phyloP scores from a whole-genome alignment of 2,797 vertebrate genomes.

The Propithecus deckenii region DNA sequence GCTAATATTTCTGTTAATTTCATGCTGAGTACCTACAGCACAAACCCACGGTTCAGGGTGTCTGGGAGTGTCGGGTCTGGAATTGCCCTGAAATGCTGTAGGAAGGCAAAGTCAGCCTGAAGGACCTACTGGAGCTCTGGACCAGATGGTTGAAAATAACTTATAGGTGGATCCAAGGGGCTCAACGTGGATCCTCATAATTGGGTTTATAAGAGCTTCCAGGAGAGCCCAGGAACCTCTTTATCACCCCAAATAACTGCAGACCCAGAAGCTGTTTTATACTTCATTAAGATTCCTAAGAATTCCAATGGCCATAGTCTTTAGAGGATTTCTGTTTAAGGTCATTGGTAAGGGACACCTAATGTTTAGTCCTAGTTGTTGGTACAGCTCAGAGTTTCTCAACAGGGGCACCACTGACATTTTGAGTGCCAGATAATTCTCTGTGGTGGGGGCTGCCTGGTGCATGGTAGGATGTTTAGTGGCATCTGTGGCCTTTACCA shows the following conservation, averaged over 20 bases:
- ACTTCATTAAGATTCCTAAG: background rate
- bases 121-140: background rate
- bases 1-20: background rate
- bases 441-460: too few species aligned
- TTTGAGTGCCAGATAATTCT: background rate
- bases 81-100: background rate
- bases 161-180: background rate
- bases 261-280: background rate
- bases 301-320: background rate
- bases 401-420: background rate
- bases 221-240: background rate
- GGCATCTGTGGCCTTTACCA: background rate
- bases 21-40: background rate
- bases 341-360: background rate
- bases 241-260: background rate
- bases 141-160: background rate
- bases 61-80: background rate
- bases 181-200: background rate
- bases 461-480: background rate
- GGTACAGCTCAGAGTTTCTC: background rate
- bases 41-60: background rate
- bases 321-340: background rate
- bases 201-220: background rate
- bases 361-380: background rate
- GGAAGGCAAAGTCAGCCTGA: background rate